Evolutionary conservation across 2,888 invertebrate genomes (phyloP).

Genomic region (Metallyticus violacea): DNA sequence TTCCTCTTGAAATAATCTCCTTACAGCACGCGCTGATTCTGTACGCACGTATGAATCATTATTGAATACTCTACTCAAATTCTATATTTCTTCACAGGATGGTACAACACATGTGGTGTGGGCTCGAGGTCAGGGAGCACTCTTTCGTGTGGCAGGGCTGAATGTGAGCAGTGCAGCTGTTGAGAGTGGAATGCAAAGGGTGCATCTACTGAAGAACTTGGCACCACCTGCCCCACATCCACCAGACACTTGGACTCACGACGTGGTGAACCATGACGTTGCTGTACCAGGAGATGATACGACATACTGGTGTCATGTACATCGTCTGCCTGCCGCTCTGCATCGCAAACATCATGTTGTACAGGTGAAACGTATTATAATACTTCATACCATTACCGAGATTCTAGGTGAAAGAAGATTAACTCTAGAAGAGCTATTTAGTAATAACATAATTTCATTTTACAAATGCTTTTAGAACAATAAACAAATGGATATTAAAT

Average conservation of each 20-base stretch:
- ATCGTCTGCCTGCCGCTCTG: conserved; percentile 70
- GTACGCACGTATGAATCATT: no score
- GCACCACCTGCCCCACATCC: conserved; percentile 46
- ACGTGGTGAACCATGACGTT: conserved; percentile 62
- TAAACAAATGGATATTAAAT: no score
- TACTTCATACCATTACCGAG: no score
- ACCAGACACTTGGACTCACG: conserved; percentile 55
- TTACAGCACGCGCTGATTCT: no score
- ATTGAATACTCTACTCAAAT: no score
- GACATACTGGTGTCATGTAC: conserved; percentile 94
- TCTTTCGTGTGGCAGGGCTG: conserved; percentile 65
- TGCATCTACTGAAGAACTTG: conserved; percentile 63
- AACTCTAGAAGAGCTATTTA: no score
- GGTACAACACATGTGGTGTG: conserved; percentile 87
- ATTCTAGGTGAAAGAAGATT: no score
- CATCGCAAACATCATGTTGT: conserved; percentile 68
- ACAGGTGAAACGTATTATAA: conserved; percentile 50
- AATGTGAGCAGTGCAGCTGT: conserved; percentile 54
- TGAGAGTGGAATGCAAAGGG: conserved; percentile 70
- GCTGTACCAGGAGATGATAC: conserved; percentile 82
- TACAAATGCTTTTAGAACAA: no score
- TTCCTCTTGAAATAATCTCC: no score
- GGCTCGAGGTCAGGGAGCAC: conserved; percentile 73
- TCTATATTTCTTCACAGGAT: conserved; percentile 69
- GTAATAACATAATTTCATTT: no score